Percentiles rank a stretch among this genome's conserved stretches.
These are phyloP conservation scores for Hofmannophila pseudospretella DNA, from an alignment of 2,888 invertebrate genomes.

Conservation along the genomic window DNA sequence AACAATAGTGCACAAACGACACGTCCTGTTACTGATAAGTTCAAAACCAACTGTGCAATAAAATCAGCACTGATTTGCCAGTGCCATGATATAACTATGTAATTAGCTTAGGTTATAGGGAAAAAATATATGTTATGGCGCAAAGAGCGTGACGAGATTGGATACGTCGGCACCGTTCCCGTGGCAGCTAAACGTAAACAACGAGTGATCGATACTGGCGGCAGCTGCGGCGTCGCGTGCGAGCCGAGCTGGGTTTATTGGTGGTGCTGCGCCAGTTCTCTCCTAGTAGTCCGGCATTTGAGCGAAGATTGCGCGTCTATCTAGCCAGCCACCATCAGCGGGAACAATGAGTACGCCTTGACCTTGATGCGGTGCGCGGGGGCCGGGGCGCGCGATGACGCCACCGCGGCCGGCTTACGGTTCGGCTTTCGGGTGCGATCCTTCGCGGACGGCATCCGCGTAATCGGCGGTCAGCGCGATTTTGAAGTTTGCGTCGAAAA, in stretches of 20 bases:
- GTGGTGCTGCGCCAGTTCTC: slow-evolving; percentile 27
- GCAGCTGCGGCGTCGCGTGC: slow-evolving; percentile 32
- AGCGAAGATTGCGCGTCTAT: slow-evolving; percentile 46
- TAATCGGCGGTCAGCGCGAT: slow-evolving; percentile 70
- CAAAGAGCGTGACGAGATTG: slow-evolving; percentile 42
- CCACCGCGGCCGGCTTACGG: slow-evolving; percentile 67
- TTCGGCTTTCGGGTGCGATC: slow-evolving; percentile 77
- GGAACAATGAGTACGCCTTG: slow-evolving; percentile 72
- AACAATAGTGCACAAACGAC: slow-evolving; percentile 15
- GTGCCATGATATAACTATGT: slow-evolving; percentile 20
- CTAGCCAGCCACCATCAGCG: slow-evolving; percentile 34
- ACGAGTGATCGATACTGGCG: slow-evolving; percentile 62
- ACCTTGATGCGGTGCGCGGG: slow-evolving; percentile 71
- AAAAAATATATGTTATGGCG: too few species aligned
- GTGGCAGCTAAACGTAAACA: slow-evolving; percentile 70
- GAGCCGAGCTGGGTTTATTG: slow-evolving; percentile 12
- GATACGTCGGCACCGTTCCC: slow-evolving; percentile 55
- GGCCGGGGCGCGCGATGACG: slow-evolving; percentile 69
- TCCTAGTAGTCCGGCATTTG: slow-evolving; percentile 38
- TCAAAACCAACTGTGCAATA: background rate
- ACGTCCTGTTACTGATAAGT: background rate
- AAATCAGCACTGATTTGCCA: slow-evolving; percentile 1
- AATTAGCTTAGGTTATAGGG: slow-evolving; percentile 36
- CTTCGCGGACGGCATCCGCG: slow-evolving; percentile 74
- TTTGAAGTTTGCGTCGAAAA: slow-evolving; percentile 64